Conservation (phyloP, 2,113 vertebrate genomes). For the Colius striatus region DNA sequence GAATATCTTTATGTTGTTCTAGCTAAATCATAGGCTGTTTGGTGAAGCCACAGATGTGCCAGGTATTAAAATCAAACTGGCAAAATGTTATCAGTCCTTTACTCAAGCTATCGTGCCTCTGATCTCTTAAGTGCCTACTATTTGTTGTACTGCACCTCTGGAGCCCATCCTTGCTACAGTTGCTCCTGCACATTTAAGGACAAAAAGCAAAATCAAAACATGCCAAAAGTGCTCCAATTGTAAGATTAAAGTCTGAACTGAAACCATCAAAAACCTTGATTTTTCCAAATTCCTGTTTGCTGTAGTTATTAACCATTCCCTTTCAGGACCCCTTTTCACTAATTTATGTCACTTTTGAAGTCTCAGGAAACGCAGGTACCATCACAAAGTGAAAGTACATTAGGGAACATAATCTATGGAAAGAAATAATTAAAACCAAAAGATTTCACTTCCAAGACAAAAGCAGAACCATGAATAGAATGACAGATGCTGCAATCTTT, state of each 20-base stretch:
- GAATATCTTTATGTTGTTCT: slow-evolving; percentile 69
- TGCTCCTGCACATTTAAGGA: not conserved
- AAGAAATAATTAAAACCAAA: not conserved
- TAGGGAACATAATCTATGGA: not conserved
- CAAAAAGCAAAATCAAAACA: slow-evolving; percentile 17
- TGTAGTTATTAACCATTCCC: not conserved
- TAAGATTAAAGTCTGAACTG: not conserved
- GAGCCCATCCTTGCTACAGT: not conserved
- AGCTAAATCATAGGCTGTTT: slow-evolving; percentile 57
- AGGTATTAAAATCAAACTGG: slow-evolving; percentile 27
- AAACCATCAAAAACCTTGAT: not conserved
- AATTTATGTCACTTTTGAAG: not conserved
- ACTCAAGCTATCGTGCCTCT: not conserved
- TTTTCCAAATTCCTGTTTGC: not conserved
- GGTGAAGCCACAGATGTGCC: slow-evolving; percentile 62
- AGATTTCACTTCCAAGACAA: not conserved
- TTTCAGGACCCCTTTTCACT: not conserved
- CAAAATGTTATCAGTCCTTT: not conserved
- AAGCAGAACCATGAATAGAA: not conserved
- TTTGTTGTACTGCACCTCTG: not conserved
- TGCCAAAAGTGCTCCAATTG: not conserved
- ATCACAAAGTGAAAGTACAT: not conserved
- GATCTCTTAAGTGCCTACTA: not conserved
- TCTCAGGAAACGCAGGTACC: not conserved
- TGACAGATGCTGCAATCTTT: not conserved